Percentiles rank a stretch among this genome's conserved stretches.
Conservation (phyloP, 2,113 vertebrate genomes). For the Penelope pileata region DNA sequence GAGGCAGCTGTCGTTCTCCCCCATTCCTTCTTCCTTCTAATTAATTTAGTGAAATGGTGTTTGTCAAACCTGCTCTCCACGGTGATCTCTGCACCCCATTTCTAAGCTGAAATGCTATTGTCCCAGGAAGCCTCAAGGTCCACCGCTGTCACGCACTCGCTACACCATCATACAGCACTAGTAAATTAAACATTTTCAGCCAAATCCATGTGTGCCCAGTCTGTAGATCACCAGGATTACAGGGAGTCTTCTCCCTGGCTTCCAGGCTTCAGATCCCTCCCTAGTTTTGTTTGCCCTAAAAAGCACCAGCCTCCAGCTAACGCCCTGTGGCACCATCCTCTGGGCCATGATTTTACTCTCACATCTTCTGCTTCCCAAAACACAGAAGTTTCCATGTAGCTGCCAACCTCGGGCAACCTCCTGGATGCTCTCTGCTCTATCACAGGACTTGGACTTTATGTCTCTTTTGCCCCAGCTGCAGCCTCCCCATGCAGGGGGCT, state of each 20-base stretch:
- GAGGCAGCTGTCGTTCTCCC: conserved; percentile 39
- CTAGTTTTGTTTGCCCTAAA: neutral
- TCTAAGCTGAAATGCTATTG: conserved; percentile 27
- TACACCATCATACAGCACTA: neutral
- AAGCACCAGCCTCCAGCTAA: neutral
- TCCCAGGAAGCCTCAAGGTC: conserved; percentile 36
- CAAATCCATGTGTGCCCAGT: conserved; percentile 27
- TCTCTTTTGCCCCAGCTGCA: neutral
- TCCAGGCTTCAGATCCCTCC: neutral
- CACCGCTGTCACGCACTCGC: neutral
- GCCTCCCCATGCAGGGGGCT: neutral
- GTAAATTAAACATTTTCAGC: conserved; percentile 31
- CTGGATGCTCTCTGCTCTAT: neutral
- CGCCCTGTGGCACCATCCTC: neutral
- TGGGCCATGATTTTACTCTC: neutral
- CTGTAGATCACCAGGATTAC: conserved; percentile 43
- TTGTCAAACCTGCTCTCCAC: conserved; percentile 22
- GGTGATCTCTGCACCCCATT: conserved; percentile 1
- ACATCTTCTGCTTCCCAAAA: neutral
- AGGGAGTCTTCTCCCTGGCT: conserved; percentile 34
- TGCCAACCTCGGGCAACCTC: neutral
- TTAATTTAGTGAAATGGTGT: conserved; percentile 40
- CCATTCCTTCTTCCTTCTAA: conserved; percentile 34
- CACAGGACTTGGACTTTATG: neutral
- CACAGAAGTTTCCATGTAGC: neutral